These are phyloP conservation scores for Bovichtus variegatus DNA, from an alignment of 2,797 vertebrate genomes.

Conservation along the genomic window DNA sequence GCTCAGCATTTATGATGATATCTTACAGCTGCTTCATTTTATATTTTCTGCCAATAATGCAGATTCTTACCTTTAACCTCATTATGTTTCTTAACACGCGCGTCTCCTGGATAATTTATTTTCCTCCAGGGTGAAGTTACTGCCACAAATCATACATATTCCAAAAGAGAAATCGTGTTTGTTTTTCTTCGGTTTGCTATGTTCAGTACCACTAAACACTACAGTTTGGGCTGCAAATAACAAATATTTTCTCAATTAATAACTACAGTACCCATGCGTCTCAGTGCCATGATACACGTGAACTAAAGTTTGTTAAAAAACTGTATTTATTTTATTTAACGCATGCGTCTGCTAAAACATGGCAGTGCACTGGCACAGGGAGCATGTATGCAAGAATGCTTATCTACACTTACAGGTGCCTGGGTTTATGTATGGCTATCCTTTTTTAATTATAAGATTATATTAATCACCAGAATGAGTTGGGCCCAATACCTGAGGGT, in stretches of 20 bases:
- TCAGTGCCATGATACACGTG: not conserved
- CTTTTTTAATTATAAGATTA: not conserved
- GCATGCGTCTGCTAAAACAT: not conserved
- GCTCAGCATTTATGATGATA: not conserved
- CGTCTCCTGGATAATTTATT: not conserved
- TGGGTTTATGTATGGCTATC: not conserved
- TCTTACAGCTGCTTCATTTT: not conserved
- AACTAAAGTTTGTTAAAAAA: not conserved
- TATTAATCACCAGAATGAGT: not conserved
- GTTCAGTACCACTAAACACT: not conserved
- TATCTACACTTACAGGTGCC: not conserved
- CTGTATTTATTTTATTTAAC: not conserved
- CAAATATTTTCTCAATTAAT: too few relatives aligned
- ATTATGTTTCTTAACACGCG: not conserved
- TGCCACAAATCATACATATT: not conserved
- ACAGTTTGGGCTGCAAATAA: too few relatives aligned
- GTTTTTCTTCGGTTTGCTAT: not conserved
- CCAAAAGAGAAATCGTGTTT: not conserved
- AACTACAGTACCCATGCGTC: not conserved
- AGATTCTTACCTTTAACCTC: not conserved
- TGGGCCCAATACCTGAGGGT: not conserved
- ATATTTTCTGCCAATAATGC: slow-evolving; percentile 6
- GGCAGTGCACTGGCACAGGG: not conserved
- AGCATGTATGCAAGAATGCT: not conserved
- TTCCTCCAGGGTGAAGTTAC: not conserved